Percentiles rank a stretch among this genome's conserved stretches.
phyloP scores from a whole-genome alignment of 2,797 vertebrate species.

The Neostethus bicornis region DNA sequence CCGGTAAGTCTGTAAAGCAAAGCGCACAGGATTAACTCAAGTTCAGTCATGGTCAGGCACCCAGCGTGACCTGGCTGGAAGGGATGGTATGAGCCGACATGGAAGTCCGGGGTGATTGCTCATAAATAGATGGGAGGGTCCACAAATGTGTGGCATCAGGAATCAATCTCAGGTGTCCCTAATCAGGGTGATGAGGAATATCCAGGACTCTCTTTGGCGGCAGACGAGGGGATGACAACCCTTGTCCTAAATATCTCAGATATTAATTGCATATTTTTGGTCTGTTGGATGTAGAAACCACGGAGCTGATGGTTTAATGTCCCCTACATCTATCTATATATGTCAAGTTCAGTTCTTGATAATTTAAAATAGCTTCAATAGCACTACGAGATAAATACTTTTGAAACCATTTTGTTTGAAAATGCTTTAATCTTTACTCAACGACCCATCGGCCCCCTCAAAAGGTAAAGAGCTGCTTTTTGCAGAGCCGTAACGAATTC shows the following conservation, averaged over 20 bases:
- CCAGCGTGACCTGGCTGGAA: no score
- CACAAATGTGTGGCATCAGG: no score
- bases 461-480: constrained; percentile 38
- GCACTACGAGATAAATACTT: neutral
- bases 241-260: neutral
- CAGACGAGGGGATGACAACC: no score
- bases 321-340: neutral
- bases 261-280: neutral
- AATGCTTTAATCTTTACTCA: constrained; percentile 28
- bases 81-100: no score
- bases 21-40: no score
- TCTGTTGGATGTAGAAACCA: neutral
- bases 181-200: no score
- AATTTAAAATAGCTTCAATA: constrained; percentile 16
- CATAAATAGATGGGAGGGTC: no score
- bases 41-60: no score
- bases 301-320: neutral
- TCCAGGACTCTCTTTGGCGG: no score
- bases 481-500: constrained; percentile 31
- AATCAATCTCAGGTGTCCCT: no score
- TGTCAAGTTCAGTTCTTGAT: constrained; percentile 11
- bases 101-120: no score
- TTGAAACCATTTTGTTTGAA: constrained; percentile 9
- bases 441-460: constrained; percentile 11
- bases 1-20: no score